Percentiles rank a stretch among this genome's conserved stretches.
phyloP scores from a whole-genome alignment of 2,888 invertebrate genomes.

The Eledone cirrhosa region DNA sequence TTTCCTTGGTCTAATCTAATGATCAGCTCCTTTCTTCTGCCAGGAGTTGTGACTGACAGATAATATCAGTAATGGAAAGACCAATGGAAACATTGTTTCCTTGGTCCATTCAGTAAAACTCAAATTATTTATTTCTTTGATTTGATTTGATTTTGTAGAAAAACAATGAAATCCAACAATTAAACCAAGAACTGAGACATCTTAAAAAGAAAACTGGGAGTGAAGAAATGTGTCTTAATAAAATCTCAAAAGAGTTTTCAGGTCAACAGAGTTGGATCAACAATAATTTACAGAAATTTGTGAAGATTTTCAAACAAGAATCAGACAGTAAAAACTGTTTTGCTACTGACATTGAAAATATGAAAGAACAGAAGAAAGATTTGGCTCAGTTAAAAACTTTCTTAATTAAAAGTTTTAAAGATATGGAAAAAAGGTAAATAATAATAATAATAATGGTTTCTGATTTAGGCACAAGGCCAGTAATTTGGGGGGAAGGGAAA shows the following conservation, averaged over 20 bases:
- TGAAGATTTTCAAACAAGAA: not conserved
- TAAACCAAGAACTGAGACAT: not conserved
- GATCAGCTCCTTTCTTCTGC: no score
- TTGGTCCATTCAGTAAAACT: no score
- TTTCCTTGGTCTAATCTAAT: no score
- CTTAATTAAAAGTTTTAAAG: not conserved
- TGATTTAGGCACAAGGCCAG: no score
- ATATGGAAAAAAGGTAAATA: constrained; percentile 13
- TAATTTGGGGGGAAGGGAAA: no score
- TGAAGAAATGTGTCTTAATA: not conserved
- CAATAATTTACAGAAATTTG: not conserved
- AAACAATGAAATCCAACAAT: not conserved
- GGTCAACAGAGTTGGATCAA: not conserved
- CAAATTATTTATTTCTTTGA: not conserved
- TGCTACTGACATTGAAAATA: not conserved
- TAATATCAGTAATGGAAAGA: no score
- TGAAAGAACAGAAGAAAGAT: constrained; percentile 10
- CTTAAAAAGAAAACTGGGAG: not conserved
- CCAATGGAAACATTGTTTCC: no score
- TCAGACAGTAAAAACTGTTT: not conserved
- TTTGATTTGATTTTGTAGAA: not conserved
- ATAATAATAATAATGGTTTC: no score
- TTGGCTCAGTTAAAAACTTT: not conserved
- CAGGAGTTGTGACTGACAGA: no score
- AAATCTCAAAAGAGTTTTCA: not conserved